Evolutionary conservation across 2,113 vertebrate species (phyloP).

Genomic region (Istiophorus platypterus): DNA sequence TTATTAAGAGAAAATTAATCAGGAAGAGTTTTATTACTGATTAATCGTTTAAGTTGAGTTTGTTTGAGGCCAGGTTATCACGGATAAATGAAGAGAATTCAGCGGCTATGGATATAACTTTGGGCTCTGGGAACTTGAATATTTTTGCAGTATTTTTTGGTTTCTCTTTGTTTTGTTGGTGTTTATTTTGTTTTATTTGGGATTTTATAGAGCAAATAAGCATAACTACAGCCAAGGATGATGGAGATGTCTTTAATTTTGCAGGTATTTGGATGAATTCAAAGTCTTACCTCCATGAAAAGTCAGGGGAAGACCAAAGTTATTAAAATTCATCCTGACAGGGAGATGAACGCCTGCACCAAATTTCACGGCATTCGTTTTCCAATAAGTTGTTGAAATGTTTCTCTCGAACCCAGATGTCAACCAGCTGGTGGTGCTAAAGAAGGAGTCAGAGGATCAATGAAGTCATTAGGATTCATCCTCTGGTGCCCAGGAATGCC

Average conservation of each 20-base stretch:
- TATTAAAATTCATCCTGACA: too few species aligned
- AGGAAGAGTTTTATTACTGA: not conserved
- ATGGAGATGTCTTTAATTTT: not conserved
- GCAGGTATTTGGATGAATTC: too few species aligned
- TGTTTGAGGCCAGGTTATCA: not conserved
- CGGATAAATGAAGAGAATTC: not conserved
- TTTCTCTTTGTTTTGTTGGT: not conserved
- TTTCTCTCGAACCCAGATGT: not conserved
- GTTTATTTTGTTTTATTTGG: too few species aligned
- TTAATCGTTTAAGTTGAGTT: not conserved
- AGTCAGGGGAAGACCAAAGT: too few species aligned
- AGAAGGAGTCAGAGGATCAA: too few species aligned
- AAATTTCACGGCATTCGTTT: not conserved
- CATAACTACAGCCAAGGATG: not conserved
- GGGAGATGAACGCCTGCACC: too few species aligned
- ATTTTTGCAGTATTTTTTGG: too few species aligned
- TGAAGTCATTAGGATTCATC: not conserved
- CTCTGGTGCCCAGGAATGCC: not conserved
- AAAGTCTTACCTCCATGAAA: too few species aligned
- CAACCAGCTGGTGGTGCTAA: not conserved
- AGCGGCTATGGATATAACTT: too few species aligned
- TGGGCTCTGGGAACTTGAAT: not conserved
- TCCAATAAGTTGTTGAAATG: not conserved
- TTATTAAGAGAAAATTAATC: not conserved
- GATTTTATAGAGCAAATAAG: too few species aligned